Evolutionary conservation across 2,888 invertebrate species (phyloP), one percentile per base, ranked within the genome.

Genomic region (Macroteleia sp.): DNA sequence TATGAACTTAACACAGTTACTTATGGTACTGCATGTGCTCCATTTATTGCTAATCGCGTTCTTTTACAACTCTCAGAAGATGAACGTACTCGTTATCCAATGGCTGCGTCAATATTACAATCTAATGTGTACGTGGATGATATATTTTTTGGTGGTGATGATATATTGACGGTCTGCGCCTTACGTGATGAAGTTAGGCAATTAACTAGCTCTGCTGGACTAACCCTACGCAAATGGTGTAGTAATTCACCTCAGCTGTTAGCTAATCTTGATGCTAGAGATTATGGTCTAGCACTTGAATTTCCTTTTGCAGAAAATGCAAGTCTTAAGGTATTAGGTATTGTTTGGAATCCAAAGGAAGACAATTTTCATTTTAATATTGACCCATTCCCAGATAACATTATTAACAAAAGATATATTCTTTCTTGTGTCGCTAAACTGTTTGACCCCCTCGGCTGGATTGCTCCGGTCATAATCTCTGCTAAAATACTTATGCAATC

Each of bases 61-160:
- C 25, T 71, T 1, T 3, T 5, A 12, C 62, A 71, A 48, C 36
- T 71, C 17, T 8, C 41, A 6, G 3, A 22, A 16, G 61, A 56
- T 46, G 54, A 56, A 36, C 1, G 5, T 19, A 9, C 25, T 17
- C 32, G 32, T 39, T 69, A 32, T 25, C 64, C 54, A 1, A 2
- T 44, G 8, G 59, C 62, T 6, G 46, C 50, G 9, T 8, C 57
- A 39, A 19, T 61, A 10, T n/a, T 67, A 0, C 12, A 12, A 42
- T 6, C 28, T 10, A 9, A 48, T 44, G 12, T 19, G 6, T 69
- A 74, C n/a, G 57, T 74, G 2, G 64, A 78, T 20, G 62, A 77
- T 20, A 14, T 22, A 2, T 69, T 61, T 12, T 61, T 57, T 14
- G 73, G 74, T 25, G 25, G 25, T 16, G 12, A 54, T 4, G 30